Evolutionary conservation across 92 coral and sea anemone genomes (phyloP).

Genomic region (Palythoa heliodiscus): DNA sequence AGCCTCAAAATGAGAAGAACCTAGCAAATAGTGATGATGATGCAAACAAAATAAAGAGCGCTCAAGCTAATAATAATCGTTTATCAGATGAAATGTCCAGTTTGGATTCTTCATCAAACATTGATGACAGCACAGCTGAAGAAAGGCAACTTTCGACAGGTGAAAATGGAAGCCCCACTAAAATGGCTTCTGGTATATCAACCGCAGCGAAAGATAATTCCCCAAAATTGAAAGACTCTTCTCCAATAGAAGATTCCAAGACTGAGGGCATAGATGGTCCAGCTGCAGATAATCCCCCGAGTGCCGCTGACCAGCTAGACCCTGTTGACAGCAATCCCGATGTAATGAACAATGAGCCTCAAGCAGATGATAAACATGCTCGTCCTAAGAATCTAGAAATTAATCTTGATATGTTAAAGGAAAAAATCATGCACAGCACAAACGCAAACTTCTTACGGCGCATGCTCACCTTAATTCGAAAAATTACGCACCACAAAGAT

Average conservation of each 20-base stretch:
- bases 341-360: neutral
- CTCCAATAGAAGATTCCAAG: neutral
- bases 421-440: constrained; percentile 78
- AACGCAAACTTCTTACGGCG: constrained; percentile 76
- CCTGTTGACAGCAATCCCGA: constrained; percentile 2
- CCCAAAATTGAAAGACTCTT: neutral
- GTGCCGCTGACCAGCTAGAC: constrained; percentile 32
- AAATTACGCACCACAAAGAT: constrained; percentile 88
- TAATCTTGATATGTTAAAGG: constrained; percentile 75
- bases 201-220: neutral
- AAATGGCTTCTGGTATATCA: constrained; percentile 20
- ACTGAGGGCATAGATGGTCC: constrained; percentile 12
- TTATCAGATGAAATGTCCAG: constrained; percentile 17
- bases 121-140: constrained; percentile 1
- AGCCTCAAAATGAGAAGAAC: constrained; percentile 9
- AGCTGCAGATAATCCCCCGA: neutral
- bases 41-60: neutral
- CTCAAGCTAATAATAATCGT: neutral
- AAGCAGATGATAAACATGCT: constrained; percentile 10
- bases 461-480: constrained; percentile 78
- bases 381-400: constrained; percentile 48
- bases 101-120: constrained; percentile 15
- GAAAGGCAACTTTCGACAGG: neutral
- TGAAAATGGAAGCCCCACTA: neutral
- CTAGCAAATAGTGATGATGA: neutral